phyloP scores from a whole-genome alignment of 1,140 invertebrate genomes.

The Platorchestia sp. region DNA sequence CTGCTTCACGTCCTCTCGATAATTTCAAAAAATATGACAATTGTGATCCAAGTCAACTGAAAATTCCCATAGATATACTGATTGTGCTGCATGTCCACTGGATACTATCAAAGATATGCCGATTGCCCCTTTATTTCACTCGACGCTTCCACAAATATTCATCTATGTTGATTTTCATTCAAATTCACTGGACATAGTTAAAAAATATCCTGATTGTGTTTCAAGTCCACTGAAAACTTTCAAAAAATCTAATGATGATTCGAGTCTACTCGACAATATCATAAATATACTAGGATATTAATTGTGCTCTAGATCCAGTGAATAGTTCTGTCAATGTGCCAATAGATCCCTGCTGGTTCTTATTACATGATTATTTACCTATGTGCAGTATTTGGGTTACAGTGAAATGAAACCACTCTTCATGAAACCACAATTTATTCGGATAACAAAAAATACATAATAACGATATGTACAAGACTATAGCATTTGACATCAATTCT shows the following conservation, averaged over 20 bases:
- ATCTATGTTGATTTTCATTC: no score
- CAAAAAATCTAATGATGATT: no score
- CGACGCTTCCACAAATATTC: no score
- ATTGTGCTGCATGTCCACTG: background rate
- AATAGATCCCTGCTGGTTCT: background rate
- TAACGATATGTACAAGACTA: constrained; percentile 53
- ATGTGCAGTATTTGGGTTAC: background rate
- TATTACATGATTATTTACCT: background rate
- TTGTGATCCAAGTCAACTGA: background rate
- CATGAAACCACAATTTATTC: constrained; percentile 52
- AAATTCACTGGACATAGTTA: no score
- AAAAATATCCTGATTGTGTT: no score
- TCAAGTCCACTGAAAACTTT: no score
- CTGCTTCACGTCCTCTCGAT: background rate
- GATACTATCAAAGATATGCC: no score
- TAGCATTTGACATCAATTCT: constrained; percentile 53
- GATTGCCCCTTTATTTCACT: no score
- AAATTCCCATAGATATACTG: background rate
- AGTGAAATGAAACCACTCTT: background rate
- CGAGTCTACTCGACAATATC: no score
- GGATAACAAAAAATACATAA: constrained; percentile 55
- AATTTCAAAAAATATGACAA: no score
- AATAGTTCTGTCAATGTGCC: background rate
- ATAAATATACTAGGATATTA: no score
- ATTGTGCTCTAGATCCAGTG: no score